Base-by-base conservation (phyloP, 2,113 vertebrate genomes). In the Nanorana parkeri region DNA sequence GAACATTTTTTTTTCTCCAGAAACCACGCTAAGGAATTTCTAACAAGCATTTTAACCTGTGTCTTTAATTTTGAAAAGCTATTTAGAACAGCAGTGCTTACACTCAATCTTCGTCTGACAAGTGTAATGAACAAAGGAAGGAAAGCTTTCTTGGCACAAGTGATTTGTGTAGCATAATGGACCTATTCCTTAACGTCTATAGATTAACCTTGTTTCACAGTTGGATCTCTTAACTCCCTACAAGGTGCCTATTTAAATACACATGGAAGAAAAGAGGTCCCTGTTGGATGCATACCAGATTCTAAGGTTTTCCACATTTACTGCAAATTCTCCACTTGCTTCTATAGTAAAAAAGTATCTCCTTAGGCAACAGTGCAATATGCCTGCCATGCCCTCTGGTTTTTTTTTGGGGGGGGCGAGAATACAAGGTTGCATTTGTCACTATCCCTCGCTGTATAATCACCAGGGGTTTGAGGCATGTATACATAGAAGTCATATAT, bases 1-100 rank as follows among this genome's bases (percentile, higher is more conserved):
- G 56, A 58, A 58, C 64, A 65, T 55, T 55, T 71, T 24, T 77
- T 64, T 75, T 36, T 77, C 19, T 78, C 54, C 21, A 24, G 65
- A 68, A 60, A 47, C 52, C n/a, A 69, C 69, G 77, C 66, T 41
- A 36, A 68, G 52, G 77, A 79, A 79, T 79, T 60, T 69, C 21
- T 68, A 68, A 79, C 77, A 79, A 68, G 51, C 66, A 68, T 68
- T 79, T 68, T 41, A 68, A 79, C 66, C 65, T 61, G 52, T 58
- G 51, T 68, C 77, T 79, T 79, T 79, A 68, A 69, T 79, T 79
- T 79, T 79, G 65, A 79, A 79, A 79, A 68, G 66, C 77, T 68
- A 69, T 79, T 79, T 79, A 58, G 54, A 79, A 79, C 65, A 79
- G 77, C 77, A 79, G 77, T 79, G 51, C 61, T 79, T 21, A 36